These are phyloP conservation scores for Thalpophila matura DNA, from an alignment of 2,888 invertebrate species.

Conservation along the genomic window DNA sequence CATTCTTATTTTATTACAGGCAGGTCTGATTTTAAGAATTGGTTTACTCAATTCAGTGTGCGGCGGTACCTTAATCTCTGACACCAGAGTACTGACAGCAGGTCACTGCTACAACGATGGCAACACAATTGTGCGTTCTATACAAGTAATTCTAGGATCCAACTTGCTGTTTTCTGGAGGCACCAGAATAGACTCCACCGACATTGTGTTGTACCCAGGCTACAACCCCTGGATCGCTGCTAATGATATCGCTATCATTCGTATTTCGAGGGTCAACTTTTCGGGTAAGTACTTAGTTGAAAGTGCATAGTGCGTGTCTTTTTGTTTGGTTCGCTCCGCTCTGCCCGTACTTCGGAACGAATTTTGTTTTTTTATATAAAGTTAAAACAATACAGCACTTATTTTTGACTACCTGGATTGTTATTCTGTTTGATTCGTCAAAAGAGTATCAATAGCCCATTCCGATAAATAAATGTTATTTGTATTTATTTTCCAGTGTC, in stretches of 20 bases:
- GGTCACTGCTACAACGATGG: conserved; percentile 74
- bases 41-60: conserved; percentile 67
- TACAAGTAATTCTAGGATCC: conserved; percentile 71
- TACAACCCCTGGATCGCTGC: conserved; percentile 67
- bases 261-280: conserved; percentile 60
- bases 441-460: conserved; percentile 13
- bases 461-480: conserved; percentile 35
- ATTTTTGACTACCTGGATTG: neutral
- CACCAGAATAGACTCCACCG: conserved; percentile 61
- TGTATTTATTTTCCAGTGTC: conserved; percentile 62
- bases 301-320: neutral
- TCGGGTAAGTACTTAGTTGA: conserved; percentile 61
- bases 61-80: conserved; percentile 70
- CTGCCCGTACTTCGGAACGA: neutral
- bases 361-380: neutral
- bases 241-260: conserved; percentile 72
- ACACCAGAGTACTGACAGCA: conserved; percentile 67
- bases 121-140: conserved; percentile 57
- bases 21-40: conserved; percentile 67
- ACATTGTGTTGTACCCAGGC: conserved; percentile 62
- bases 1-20: conserved; percentile 58
- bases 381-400: no score
- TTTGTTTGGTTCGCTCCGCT: neutral
- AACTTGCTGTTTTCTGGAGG: conserved; percentile 72
- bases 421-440: conserved; percentile 4